Evolutionary conservation across 2,888 invertebrate genomes (phyloP), one percentile per base, ranked within the genome.

Genomic region (Synanthedon tipuliformis): DNA sequence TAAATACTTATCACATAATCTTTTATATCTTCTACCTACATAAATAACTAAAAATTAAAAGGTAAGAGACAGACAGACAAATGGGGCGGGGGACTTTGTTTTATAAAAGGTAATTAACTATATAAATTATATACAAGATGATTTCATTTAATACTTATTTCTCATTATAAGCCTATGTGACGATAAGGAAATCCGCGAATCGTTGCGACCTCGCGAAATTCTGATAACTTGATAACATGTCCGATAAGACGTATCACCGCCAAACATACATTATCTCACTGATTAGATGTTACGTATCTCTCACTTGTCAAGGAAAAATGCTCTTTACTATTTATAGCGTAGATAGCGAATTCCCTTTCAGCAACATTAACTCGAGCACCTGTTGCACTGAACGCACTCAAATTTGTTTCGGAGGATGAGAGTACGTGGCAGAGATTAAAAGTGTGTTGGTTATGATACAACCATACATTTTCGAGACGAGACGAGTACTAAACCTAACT

Each of bases 261-360:
- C 45, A n/a, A 45, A 13, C 12, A 13, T 1, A 15, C 15, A n/a
- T 13, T 45, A 45, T 45, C 45, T 45, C 45, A 45, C 65, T 65
- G 45, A 45, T 45, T 45, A 45, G 45, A 7, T n/a, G 15, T 45
- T 45, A 12, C 4, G n/a, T 45, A 45, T 45, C 45, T n/a, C 45
- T 45, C 10, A 8, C 7, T 15, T n/a, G 13, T 13, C 45, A 45
- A 12, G 11, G 13, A n/a, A 45, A 45, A 13, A 15, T 45, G 45
- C 5, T 8, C 45, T 45, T 45, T 15, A 45, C 4, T 45, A 45
- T 15, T n/a, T 45, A 45, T 10, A 8, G 8, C 10, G 8, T 45
- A 45, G 15, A 45, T 13, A 13, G 2, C 15, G 8, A 45, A 45
- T 45, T 45, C 5, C 13, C n/a, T 45, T 45, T 45, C 15, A 2